phyloP scores from a whole-genome alignment of 2,888 invertebrate genomes.

The Syrphus vitripennis region DNA sequence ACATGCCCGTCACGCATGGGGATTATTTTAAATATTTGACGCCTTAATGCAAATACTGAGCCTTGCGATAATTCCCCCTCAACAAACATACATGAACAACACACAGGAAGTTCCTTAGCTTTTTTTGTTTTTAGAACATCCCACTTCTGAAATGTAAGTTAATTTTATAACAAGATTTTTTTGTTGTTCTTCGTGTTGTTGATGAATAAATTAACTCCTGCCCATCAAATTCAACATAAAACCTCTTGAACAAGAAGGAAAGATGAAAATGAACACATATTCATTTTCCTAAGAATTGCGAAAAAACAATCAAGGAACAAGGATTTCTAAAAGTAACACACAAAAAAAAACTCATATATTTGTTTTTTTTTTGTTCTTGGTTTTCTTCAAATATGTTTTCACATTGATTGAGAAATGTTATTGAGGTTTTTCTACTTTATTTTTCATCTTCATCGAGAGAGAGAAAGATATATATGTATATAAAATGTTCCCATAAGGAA shows the following conservation, averaged over 20 bases:
- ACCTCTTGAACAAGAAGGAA: no score
- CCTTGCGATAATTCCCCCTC: neutral
- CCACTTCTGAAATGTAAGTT: conserved; percentile 5
- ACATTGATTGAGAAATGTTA: conserved; percentile 29
- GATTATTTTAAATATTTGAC: conserved; percentile 19
- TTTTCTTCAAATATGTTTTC: conserved; percentile 1
- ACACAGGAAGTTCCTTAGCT: neutral
- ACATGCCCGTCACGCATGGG: conserved; percentile 30
- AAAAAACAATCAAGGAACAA: neutral
- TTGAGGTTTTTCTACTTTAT: neutral
- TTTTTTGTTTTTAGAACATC: neutral
- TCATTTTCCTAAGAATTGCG: neutral
- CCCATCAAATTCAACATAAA: neutral
- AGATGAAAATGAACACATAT: neutral
- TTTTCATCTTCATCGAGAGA: neutral
- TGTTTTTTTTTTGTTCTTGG: neutral
- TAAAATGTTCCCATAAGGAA: neutral
- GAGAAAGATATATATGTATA: no score
- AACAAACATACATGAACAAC: neutral
- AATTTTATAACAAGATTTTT: neutral
- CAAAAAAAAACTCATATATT: neutral
- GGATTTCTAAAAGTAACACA: neutral
- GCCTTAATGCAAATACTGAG: neutral
- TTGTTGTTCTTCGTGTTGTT: no score
- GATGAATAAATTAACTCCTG: neutral